Percentiles rank a stretch among this genome's conserved stretches.
These are phyloP conservation scores for Noctua janthe DNA, from an alignment of 2,888 invertebrate species.

Conservation along the genomic window DNA sequence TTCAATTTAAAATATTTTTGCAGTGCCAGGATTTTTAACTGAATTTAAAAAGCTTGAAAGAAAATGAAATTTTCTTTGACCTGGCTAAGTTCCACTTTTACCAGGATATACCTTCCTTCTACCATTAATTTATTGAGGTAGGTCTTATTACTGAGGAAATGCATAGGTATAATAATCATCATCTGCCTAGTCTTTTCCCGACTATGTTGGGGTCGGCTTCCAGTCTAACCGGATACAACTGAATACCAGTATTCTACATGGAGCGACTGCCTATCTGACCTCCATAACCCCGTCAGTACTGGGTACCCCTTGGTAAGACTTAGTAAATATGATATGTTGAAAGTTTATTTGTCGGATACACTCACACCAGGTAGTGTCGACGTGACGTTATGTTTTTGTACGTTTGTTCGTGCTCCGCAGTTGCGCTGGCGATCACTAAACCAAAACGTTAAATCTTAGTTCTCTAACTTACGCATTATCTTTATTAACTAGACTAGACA, in stretches of 20 bases:
- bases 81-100: background rate
- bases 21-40: background rate
- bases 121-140: background rate
- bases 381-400: slow-evolving; percentile 6
- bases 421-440: too few species aligned
- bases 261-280: too few species aligned
- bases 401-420: background rate
- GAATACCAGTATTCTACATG: too few species aligned
- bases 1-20: background rate
- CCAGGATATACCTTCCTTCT: background rate
- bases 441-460: too few species aligned
- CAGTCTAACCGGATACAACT: too few species aligned
- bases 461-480: background rate
- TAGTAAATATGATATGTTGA: background rate
- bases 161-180: too few species aligned
- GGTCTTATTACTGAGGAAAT: background rate
- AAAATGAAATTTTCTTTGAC: too few species aligned
- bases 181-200: too few species aligned
- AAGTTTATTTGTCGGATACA: slow-evolving; percentile 10
- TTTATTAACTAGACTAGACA: background rate
- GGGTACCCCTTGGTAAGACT: too few species aligned
- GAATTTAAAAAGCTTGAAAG: too few species aligned
- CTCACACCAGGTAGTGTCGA: background rate
- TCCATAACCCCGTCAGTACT: too few species aligned
- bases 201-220: too few species aligned